phyloP scores from a whole-genome alignment of 2,888 invertebrate species.

The Norana najaformis region DNA sequence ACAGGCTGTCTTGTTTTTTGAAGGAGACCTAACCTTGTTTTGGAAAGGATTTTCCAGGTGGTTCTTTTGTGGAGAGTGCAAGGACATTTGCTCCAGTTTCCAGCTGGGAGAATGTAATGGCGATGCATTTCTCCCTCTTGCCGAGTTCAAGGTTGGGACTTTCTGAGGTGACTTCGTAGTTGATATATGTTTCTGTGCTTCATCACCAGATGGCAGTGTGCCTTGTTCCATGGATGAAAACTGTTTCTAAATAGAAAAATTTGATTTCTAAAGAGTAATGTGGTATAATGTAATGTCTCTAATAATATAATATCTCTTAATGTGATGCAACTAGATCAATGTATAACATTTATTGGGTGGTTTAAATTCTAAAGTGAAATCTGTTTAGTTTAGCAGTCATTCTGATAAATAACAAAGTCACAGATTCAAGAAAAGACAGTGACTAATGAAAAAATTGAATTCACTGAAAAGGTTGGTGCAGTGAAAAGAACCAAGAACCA shows the following conservation, averaged over 20 bases:
- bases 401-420: too few relatives aligned
- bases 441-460: too few relatives aligned
- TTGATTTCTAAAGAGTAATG: too few relatives aligned
- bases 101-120: not conserved
- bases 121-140: not conserved
- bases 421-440: too few relatives aligned
- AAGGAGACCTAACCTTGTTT: not conserved
- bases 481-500: too few relatives aligned
- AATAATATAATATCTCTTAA: too few relatives aligned
- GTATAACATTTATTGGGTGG: too few relatives aligned
- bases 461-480: too few relatives aligned
- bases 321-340: too few relatives aligned
- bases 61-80: slow-evolving; percentile 19
- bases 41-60: not conserved
- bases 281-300: too few relatives aligned
- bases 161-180: slow-evolving; percentile 8
- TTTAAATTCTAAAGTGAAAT: not conserved
- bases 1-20: not conserved
- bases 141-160: not conserved
- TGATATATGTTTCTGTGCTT: not conserved
- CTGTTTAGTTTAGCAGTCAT: not conserved
- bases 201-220: not conserved
- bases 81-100: slow-evolving; percentile 22
- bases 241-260: not conserved
- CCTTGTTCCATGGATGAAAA: not conserved